Conservation (phyloP, 1,140 invertebrate species). For the Metaphire vulgaris region DNA sequence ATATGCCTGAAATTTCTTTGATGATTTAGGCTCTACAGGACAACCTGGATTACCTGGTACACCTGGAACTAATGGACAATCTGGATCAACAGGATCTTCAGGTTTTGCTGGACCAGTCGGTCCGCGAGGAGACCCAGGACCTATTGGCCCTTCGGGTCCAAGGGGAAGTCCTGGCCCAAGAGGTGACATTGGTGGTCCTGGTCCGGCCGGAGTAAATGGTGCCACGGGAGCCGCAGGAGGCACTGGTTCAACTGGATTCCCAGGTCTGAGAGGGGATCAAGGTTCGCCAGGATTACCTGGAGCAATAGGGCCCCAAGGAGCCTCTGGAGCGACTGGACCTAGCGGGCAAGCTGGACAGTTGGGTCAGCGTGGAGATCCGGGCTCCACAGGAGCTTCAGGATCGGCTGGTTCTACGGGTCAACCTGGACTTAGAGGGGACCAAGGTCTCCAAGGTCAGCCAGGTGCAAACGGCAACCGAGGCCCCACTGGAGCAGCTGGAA, state of each 20-base stretch:
- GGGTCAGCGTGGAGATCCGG: neutral
- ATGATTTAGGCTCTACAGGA: conserved; percentile 30
- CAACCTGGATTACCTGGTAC: conserved; percentile 1
- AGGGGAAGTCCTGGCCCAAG: neutral
- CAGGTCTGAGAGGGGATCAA: neutral
- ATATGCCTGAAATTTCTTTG: conserved; percentile 32
- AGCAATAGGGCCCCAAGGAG: neutral
- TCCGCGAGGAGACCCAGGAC: neutral
- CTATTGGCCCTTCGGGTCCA: neutral
- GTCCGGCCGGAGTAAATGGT: conserved; percentile 2
- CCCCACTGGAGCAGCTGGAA: neutral
- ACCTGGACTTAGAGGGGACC: neutral
- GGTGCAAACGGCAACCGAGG: neutral
- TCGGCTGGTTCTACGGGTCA: neutral
- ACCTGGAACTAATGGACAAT: conserved; percentile 8
- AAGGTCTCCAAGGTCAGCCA: neutral
- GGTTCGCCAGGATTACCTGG: neutral
- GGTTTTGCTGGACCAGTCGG: conserved; percentile 7
- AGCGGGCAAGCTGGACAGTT: neutral
- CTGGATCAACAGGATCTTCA: conserved; percentile 9
- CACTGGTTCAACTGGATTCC: conserved; percentile 6
- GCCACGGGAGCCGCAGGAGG: conserved; percentile 12
- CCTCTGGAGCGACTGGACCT: neutral
- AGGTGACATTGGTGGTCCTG: neutral
- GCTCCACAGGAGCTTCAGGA: neutral